phyloP scores from a whole-genome alignment of 2,113 vertebrate species.

The Thinocorus orbignyianus region DNA sequence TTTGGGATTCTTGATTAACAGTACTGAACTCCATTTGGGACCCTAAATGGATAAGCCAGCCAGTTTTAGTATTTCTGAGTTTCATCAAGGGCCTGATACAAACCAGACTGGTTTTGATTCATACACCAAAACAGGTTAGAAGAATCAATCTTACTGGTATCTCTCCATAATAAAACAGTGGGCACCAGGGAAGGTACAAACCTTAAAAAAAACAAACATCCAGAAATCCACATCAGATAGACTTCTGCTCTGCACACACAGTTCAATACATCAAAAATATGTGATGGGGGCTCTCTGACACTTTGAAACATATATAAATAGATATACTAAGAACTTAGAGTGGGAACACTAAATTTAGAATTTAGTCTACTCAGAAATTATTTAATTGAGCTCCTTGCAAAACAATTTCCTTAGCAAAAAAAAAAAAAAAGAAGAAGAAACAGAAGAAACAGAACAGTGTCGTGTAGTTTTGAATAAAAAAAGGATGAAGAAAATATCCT shows the following conservation, averaged over 20 bases:
- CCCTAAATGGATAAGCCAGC: neutral
- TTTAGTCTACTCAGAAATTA: neutral
- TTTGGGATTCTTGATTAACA: neutral
- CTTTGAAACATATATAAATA: neutral
- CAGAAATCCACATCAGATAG: neutral
- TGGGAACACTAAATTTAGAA: neutral
- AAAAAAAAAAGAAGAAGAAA: neutral
- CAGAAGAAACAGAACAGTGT: neutral
- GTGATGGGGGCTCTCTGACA: neutral
- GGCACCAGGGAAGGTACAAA: neutral
- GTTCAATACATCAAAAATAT: neutral
- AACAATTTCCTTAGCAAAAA: neutral
- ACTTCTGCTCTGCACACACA: neutral
- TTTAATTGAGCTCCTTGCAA: neutral
- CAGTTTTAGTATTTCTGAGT: neutral
- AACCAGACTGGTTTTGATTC: neutral
- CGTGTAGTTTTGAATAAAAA: neutral
- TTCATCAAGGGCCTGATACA: neutral
- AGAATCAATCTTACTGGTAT: neutral
- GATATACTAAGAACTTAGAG: neutral
- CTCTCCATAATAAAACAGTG: neutral
- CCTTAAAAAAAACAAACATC: neutral
- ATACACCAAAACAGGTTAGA: neutral
- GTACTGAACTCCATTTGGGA: neutral
- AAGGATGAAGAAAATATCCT: neutral